Evolutionary conservation across 2,888 invertebrate genomes (phyloP), one percentile per base, ranked within the genome.

Genomic region (Cosmorhoe ocellata): DNA sequence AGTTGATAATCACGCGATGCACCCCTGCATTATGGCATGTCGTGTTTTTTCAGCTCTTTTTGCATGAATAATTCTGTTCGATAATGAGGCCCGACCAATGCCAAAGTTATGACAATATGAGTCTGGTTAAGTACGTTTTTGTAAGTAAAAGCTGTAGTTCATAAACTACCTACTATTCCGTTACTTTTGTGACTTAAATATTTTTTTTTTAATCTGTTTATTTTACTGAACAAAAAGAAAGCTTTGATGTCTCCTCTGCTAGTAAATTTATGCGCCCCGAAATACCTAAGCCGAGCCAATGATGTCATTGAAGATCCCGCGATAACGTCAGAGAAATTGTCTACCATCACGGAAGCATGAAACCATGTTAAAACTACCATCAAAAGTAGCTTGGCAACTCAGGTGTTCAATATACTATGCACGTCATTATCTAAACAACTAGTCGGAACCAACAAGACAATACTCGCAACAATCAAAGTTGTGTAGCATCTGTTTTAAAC

Each of bases 261-360:
- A 32, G 10, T 38, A 26, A 52, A 58, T 60, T 53, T 53, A 66
- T 69, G 65, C 60, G 63, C 59, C 64, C 59, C 42, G 34, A 47
- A 49, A 53, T 52, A 56, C 43, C 42, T 13, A 54, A 10, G 54
- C 13, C 38, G 31, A 43, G 51, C 37, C 63, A 64, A 64, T 66
- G 64, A 69, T 69, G 69, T 67, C 74, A 71, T 71, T 67, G 67
- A 60, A 70, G 77, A 81, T 81, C 53, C 49, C 27, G 39, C 66
- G 82, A 82, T 83, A 82, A 76, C 58, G 56, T 27, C 11, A 26
- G 54, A 67, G 63, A 75, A 79, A 84, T 81, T 68, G 79, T 63
- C 57, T 43, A 65, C 48, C 52, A 71, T 72, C 84, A 86, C 84
- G 85, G 69, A 79, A 79, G 62, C 47, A 30, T 34, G 40, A 14